Base-by-base conservation (phyloP, 2,113 vertebrate genomes). In the Daubentonia madagascariensis region DNA sequence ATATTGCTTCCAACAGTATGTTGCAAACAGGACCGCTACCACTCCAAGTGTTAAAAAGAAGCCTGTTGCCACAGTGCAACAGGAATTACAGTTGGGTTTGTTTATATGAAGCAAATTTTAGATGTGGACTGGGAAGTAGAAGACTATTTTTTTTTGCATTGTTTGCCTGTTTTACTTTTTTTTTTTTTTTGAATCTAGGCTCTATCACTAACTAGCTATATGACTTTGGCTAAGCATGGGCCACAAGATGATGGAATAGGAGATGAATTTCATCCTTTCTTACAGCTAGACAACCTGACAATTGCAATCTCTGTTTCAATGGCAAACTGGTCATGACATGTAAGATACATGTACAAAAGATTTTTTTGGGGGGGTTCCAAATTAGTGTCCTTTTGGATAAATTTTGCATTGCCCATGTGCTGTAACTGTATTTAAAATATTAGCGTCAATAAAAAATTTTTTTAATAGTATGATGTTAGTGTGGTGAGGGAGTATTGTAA, bases 51-150 rank as follows among this genome's bases (percentile, higher is more conserved):
- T 80, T 32, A 89, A 48, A 76, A 83, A 96, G 48, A 54, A 93
- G 25, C 22, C 28, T 90, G 10, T 81, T 92, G 30, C 45, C 17
- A 92, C 40, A 57, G 14, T 35, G 13, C 59, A 50, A 57, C 79
- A 91, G 50, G 9, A 91, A 68, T 57, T 81, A 86, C 4, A 67
- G 1, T 40, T 89, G 57, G 16, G 9, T 68, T 23, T 78, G 35
- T 90, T 81, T 83, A 68, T 28, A 65, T 65, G 40, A 88, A 92
- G 50, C 20, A 76, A 52, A 97, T 76, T 96, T 86, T 87, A 93
- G 52, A 52, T 57, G n/a, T 40, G 11, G 40, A 72, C 6, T 84
- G 54, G 50, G 45, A 90, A n/a, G 72, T 67, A 45, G 54, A 93
- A 63, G 5, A 37, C 59, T 52, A 8, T n/a, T 84, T 92, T 70